A percentile compares a stretch with the other conserved stretches of the same genome.
Evolutionary conservation across 1,140 invertebrate species (phyloP).

Genomic region (Vanessa tameamea): DNA sequence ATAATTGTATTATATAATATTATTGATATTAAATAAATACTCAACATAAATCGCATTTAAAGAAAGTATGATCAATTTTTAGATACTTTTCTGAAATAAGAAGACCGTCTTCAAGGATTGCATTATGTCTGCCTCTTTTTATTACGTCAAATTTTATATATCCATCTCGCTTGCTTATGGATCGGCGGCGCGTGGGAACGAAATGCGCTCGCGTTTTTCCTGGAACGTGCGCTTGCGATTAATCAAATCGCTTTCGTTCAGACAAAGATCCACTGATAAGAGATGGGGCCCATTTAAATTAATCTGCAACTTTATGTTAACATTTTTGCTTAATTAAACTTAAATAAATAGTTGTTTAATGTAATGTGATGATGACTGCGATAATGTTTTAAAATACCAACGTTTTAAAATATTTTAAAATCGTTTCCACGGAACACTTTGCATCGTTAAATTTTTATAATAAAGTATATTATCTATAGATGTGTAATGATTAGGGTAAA

Average conservation of each 20-base stretch:
- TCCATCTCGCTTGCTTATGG: constrained; percentile 54
- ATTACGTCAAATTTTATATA: constrained; percentile 26
- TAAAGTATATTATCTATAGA: too few relatives aligned
- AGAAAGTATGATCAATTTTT: background rate
- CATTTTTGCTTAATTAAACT: constrained; percentile 27
- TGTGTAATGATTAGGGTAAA: too few relatives aligned
- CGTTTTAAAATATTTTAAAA: background rate
- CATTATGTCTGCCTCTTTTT: constrained; percentile 33
- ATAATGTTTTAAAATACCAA: background rate
- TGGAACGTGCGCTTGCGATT: constrained; percentile 61
- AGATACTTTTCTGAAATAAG: constrained; percentile 1
- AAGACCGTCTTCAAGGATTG: constrained; percentile 25
- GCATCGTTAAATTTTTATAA: too few relatives aligned
- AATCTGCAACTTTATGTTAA: constrained; percentile 32
- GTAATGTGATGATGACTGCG: background rate
- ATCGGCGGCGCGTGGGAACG: constrained; percentile 60
- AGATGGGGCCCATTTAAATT: constrained; percentile 31
- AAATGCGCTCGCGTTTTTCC: constrained; percentile 55
- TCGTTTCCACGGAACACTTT: too few relatives aligned
- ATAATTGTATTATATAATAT: too few relatives aligned
- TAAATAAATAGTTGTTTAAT: constrained; percentile 21
- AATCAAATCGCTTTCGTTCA: constrained; percentile 62
- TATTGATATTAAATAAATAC: background rate
- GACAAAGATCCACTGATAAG: constrained; percentile 34
- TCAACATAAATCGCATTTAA: background rate